These are phyloP conservation scores for Chauna torquata DNA, from an alignment of 2,113 vertebrate genomes.

Conservation along the genomic window DNA sequence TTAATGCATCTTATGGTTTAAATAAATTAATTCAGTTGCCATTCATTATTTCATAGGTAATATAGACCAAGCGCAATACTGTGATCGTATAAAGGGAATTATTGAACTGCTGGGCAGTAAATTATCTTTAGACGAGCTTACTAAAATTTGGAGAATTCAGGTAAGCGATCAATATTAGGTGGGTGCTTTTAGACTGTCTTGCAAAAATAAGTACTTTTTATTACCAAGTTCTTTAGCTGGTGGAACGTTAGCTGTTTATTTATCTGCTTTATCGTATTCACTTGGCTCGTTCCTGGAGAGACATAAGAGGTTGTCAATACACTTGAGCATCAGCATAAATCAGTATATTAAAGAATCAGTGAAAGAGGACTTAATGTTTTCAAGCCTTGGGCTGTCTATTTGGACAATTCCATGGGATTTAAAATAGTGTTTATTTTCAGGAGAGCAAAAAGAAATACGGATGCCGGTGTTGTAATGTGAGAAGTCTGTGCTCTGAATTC, in stretches of 20 bases:
- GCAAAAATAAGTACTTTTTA: background rate
- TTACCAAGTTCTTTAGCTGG: background rate
- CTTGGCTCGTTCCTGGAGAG: background rate
- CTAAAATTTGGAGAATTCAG: slow-evolving; percentile 99
- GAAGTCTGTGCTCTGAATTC: too few relatives aligned
- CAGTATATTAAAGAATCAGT: background rate
- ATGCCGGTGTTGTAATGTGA: background rate
- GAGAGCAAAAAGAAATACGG: background rate
- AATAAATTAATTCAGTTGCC: background rate
- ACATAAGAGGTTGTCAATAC: background rate
- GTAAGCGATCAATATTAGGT: slow-evolving; percentile 70
- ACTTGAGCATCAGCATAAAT: too few relatives aligned
- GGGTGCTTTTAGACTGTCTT: background rate
- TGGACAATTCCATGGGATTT: background rate
- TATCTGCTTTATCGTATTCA: background rate
- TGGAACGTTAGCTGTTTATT: background rate
- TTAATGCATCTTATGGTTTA: background rate
- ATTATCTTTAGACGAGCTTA: slow-evolving; percentile 95
- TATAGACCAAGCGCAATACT: slow-evolving; percentile 98
- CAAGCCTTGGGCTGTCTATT: background rate
- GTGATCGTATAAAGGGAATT: slow-evolving; percentile 99
- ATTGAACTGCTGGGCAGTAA: slow-evolving; percentile 98
- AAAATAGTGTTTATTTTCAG: background rate
- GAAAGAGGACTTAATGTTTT: background rate
- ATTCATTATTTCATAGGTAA: slow-evolving; percentile 83